Evolutionary conservation across 1,140 invertebrate genomes (phyloP), one percentile per base, ranked within the genome.

Genomic region (Ceratitis capitata): DNA sequence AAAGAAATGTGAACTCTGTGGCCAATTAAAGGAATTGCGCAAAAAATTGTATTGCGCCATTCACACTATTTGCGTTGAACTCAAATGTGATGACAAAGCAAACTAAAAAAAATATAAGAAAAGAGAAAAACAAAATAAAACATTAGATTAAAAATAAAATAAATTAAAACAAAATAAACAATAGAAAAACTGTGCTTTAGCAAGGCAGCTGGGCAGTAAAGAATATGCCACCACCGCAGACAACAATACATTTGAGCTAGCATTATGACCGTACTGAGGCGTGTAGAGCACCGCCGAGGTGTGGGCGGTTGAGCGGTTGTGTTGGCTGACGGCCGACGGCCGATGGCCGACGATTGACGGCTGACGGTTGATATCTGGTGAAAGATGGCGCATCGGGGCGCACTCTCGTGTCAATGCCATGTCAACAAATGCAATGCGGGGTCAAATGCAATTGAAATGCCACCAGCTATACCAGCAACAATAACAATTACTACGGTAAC

Each of bases 391-490:
- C 69, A 78, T 4, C 42, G 69, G 69, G 69, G 45, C 39, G 69
- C 39, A 78, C 69, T 78, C 69, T 78, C 69, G 69, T 45, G 69
- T 78, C 69, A 78, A 78, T 78, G 69, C 69, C 69, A 78, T 78
- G 69, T 78, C 69, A 78, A 78, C 69, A 78, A 78, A 78, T 45
- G 39, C 35, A 78, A 78, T 45, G 39, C 35, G 39, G 39, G 69
- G 69, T 45, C 69, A 74, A 45, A 74, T 74, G 69, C 69, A 42
- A 7, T n/a, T 78, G 14, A 78, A 78, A n/a, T 26, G 69, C 9
- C 69, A 45, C 69, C 45, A 47, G 42, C 39, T 45, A 45, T 39
- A 23, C n/a, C 39, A 78, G 14, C 3, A 78, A 45, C 7, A 78
- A 78, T 9, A 78, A 45, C n/a, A 42, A 74, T n/a, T 7, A 45